These are phyloP conservation scores for Todiramphus saurophagus DNA, from an alignment of 2,113 vertebrate species.

Conservation along the genomic window DNA sequence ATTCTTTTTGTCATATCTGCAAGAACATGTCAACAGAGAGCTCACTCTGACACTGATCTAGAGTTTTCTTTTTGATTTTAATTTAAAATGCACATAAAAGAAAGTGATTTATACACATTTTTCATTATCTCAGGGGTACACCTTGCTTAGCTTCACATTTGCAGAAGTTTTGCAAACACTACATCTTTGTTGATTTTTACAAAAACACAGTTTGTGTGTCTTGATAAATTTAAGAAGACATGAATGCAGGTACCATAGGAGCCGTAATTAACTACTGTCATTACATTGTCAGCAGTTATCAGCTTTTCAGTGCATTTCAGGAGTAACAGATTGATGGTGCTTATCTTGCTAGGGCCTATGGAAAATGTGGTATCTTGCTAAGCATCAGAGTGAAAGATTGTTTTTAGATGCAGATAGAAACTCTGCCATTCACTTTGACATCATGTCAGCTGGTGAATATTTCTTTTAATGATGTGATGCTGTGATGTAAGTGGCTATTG, in stretches of 20 bases:
- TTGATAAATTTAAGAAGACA: not conserved
- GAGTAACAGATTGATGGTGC: not conserved
- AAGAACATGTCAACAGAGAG: not conserved
- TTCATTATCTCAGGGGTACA: not conserved
- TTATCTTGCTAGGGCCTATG: not conserved
- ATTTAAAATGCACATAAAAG: not conserved
- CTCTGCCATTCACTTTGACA: not conserved
- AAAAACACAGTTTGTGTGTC: not conserved
- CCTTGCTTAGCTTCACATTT: not conserved
- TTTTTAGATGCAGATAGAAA: not conserved
- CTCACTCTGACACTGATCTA: not conserved
- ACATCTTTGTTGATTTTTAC: not conserved
- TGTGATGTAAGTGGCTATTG: not conserved
- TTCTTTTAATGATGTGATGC: not conserved
- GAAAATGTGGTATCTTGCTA: not conserved
- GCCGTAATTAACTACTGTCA: not conserved
- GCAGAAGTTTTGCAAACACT: not conserved
- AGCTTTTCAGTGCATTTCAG: not conserved
- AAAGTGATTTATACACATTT: not conserved
- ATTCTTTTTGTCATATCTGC: not conserved
- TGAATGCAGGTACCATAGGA: not conserved
- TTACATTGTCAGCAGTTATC: not conserved
- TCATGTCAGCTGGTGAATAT: not conserved
- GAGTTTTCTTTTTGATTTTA: not conserved
- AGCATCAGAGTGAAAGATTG: not conserved